phyloP scores from a whole-genome alignment of 2,113 vertebrate genomes.

The Menidia beryllina region DNA sequence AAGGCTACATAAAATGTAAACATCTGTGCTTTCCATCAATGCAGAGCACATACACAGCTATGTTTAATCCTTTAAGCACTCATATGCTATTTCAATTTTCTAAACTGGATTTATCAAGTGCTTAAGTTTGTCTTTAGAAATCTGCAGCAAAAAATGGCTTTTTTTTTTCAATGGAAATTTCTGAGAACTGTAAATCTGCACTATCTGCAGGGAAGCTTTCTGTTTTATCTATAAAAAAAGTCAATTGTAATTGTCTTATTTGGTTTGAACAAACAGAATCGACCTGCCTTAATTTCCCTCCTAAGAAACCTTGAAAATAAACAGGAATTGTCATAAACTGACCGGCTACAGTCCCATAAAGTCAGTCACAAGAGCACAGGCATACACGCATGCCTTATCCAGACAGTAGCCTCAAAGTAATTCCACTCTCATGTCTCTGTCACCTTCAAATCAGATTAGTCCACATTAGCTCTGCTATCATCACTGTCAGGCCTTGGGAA shows the following conservation, averaged over 20 bases:
- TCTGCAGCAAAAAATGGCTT: neutral
- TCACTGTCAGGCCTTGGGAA: constrained; percentile 45
- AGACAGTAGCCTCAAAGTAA: constrained; percentile 50
- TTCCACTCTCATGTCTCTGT: constrained; percentile 66
- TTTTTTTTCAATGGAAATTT: too few species aligned
- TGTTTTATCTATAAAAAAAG: neutral
- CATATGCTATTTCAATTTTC: too few species aligned
- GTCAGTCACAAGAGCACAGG: constrained; percentile 15
- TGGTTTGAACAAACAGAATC: too few species aligned
- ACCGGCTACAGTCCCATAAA: neutral
- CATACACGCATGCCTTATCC: constrained; percentile 16
- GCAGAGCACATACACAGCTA: too few species aligned
- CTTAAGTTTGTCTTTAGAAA: too few species aligned
- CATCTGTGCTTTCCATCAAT: too few species aligned
- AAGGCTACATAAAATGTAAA: too few species aligned
- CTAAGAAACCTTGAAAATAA: too few species aligned
- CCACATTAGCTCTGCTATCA: constrained; percentile 59
- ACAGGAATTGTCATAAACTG: neutral
- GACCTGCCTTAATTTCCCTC: too few species aligned
- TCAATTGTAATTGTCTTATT: too few species aligned
- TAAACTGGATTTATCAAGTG: too few species aligned
- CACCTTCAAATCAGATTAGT: constrained; percentile 78
- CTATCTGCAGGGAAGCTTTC: neutral
- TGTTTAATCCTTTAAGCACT: too few species aligned
- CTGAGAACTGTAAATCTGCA: neutral